A percentile compares a stretch with the other conserved stretches of the same genome.
Conservation (phyloP, 2,113 vertebrate genomes). For the Aegypius monachus region DNA sequence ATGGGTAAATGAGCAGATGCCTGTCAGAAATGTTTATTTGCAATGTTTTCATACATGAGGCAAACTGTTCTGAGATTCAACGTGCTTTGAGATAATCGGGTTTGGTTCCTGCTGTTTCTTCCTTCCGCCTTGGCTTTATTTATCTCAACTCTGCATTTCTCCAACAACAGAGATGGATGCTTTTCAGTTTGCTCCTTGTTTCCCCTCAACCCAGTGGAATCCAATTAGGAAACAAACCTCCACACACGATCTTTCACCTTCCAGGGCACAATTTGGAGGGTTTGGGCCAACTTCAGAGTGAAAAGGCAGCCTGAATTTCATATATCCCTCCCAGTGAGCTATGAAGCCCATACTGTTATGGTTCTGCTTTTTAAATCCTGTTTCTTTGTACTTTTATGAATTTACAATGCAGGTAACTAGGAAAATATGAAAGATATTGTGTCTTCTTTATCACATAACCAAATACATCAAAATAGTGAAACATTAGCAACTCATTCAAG, state of each 20-base stretch:
- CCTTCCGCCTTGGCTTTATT: background rate
- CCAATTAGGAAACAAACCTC: background rate
- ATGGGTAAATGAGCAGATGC: background rate
- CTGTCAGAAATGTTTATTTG: background rate
- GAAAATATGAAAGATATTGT: background rate
- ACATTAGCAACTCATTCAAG: background rate
- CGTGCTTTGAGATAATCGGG: background rate
- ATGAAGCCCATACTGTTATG: background rate
- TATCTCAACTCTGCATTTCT: background rate
- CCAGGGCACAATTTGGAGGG: background rate
- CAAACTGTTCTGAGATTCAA: background rate
- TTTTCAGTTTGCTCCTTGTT: background rate
- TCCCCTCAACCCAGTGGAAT: background rate
- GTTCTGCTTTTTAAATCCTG: background rate
- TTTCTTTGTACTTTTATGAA: background rate
- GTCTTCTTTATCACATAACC: background rate
- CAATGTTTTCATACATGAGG: background rate
- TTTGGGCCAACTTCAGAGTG: background rate
- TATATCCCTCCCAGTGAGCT: background rate
- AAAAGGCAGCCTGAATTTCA: background rate
- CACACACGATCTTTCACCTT: background rate
- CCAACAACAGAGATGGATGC: background rate
- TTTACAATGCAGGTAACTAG: background rate
- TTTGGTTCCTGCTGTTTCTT: background rate
- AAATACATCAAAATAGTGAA: background rate